Conservation (phyloP, 2,113 vertebrate species). For the Urocolius indicus region DNA sequence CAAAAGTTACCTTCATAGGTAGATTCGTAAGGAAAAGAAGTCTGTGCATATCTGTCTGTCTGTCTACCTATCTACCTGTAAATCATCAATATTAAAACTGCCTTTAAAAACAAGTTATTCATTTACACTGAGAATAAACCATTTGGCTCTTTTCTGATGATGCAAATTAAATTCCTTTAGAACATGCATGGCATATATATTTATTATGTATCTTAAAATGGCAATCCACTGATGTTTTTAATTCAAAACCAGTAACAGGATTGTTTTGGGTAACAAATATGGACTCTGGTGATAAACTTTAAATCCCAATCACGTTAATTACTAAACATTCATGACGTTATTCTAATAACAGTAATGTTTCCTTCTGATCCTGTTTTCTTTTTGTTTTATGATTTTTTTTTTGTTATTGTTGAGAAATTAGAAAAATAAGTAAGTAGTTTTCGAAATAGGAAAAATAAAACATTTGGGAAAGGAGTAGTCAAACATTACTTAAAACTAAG, state of each 20-base stretch:
- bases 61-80: not conserved
- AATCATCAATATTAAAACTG: not conserved
- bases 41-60: not conserved
- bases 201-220: not conserved
- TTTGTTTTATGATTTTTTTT: not conserved
- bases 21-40: conserved; percentile 16
- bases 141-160: not conserved
- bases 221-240: not conserved
- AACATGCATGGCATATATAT: not conserved
- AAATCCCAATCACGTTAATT: not conserved
- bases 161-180: not conserved
- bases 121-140: not conserved
- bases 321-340: not conserved
- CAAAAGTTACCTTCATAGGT: conserved; percentile 83
- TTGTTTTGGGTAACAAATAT: not conserved
- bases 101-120: not conserved
- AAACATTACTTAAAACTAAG: not conserved
- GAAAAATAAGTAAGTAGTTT: not conserved
- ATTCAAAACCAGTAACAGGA: conserved; percentile 9
- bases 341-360: not conserved
- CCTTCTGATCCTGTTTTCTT: not conserved
- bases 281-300: not conserved
- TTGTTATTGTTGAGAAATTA: not conserved
- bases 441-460: not conserved
- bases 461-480: not conserved